A percentile compares a stretch with the other conserved stretches of the same genome.
phyloP scores from a whole-genome alignment of 2,888 invertebrate species.

The Diadegma fenestrale region DNA sequence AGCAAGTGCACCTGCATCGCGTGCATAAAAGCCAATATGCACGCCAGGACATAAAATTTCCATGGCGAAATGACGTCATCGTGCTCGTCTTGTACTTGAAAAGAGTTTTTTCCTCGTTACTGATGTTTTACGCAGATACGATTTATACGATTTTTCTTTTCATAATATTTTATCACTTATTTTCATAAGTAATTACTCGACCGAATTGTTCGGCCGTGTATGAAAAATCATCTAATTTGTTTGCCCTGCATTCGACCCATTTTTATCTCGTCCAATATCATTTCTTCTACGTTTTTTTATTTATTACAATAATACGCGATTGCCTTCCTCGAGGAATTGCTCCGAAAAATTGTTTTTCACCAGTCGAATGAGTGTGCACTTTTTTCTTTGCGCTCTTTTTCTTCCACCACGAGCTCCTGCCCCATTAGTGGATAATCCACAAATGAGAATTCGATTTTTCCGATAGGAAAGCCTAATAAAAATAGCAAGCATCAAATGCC shows the following conservation, averaged over 20 bases:
- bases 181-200: neutral
- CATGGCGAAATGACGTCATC: conserved; percentile 22
- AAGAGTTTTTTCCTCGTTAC: neutral
- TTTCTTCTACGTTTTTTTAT: neutral
- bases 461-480: conserved; percentile 5
- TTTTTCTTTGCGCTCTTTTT: neutral
- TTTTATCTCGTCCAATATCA: neutral
- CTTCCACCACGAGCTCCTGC: neutral
- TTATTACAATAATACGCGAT: neutral
- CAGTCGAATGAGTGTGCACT: neutral
- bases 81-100: neutral
- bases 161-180: neutral
- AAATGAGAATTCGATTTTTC: conserved; percentile 3
- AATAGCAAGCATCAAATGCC: neutral
- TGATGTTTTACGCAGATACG: neutral
- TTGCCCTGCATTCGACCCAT: neutral
- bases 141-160: neutral
- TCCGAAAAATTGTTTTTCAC: neutral
- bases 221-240: neutral
- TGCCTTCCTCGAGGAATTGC: neutral
- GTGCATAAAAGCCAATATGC: conserved; percentile 9
- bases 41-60: conserved; percentile 15
- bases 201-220: neutral
- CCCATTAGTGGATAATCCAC: neutral
- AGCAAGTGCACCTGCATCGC: conserved; percentile 16